Base-by-base conservation (phyloP, 2,888 invertebrate genomes). In the Heteropelma amictum region DNA sequence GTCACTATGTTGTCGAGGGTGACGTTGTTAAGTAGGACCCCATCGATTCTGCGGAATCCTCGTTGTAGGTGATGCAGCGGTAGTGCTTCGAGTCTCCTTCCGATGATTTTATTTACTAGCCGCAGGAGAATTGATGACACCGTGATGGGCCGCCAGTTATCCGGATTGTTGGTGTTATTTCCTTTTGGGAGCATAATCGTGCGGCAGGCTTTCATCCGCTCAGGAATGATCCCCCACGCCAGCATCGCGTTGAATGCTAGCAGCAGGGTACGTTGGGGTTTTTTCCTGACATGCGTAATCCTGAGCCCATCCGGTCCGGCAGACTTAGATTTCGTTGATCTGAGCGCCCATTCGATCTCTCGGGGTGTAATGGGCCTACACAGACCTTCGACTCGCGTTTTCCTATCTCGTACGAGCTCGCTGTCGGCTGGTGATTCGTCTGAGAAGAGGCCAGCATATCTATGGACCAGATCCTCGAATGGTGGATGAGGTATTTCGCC, bases 81-180 rank as follows among this genome's bases (percentile, higher is more conserved):
- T 0, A 58, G 12, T 0, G 12, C 26, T 8, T 28, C 12, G 1
- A 58, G 12, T 0, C 58, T 10, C 14, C 17, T 58, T 1, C 58
- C 58, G 0, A 58, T 14, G 3, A 58, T 58, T 6, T 58, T 58
- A 26, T 58, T 58, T 7, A 58, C 12, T 0, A 56, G 12, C 1
- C 56, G 17, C 0, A 56, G 38, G 3, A 56, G 38, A 0, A 56
- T 40, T 10, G 56, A 56, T 7, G 56, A 56, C 0, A 58, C 45
- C 3, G 60, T 60, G 1, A 60, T 60, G 1, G 60, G 60, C 5
- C 47, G 47, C 60, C 60, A 60, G 33, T 60, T 60, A 12, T 60
- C 60, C 1, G 12, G 10, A 10, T 60, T 33, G 8, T 2, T 0
- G 2, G 60, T 33, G n/a, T 60, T 33, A 1, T 12, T 33, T 1